Evolutionary conservation across 2,797 vertebrate species (phyloP).

Genomic region (Notoglanidium macrostoma): DNA sequence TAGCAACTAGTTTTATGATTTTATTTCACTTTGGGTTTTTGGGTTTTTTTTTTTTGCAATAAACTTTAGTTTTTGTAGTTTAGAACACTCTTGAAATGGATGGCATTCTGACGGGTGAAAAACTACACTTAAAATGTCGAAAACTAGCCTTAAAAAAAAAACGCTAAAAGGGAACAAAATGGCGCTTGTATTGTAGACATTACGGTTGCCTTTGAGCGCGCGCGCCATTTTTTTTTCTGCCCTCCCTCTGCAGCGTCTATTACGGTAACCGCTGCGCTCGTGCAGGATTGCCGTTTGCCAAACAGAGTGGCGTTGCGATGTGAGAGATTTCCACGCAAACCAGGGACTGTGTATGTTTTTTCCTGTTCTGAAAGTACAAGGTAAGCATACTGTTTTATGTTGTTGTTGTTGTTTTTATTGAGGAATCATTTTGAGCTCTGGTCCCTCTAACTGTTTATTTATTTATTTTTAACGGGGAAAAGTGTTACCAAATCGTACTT

Average conservation of each 20-base stretch:
- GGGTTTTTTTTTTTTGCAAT: too few relatives aligned
- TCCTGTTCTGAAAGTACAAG: slow-evolving; percentile 1
- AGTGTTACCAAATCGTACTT: not conserved
- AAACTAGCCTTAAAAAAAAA: not conserved
- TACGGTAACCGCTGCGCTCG: slow-evolving; percentile 48
- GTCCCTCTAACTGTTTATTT: not conserved
- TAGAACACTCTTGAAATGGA: not conserved
- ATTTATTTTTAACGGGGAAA: not conserved
- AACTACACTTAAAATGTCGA: too few relatives aligned
- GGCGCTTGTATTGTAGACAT: not conserved
- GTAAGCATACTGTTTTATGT: not conserved
- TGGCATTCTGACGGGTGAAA: not conserved
- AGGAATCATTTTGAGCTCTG: too few relatives aligned
- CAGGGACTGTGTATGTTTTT: not conserved
- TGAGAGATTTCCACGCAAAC: not conserved
- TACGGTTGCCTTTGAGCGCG: slow-evolving; percentile 9
- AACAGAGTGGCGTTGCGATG: slow-evolving; percentile 26
- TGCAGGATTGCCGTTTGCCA: slow-evolving; percentile 36
- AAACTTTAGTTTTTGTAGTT: not conserved
- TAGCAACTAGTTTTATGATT: not conserved
- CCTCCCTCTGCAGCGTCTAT: not conserved
- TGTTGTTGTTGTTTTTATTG: not conserved
- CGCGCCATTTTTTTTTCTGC: not conserved
- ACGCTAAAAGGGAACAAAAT: not conserved
- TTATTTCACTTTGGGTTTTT: too few relatives aligned